Percentiles rank a stretch among this genome's conserved stretches.
Conservation (phyloP, 2,113 vertebrate genomes). For the Perognathus longimembris region DNA sequence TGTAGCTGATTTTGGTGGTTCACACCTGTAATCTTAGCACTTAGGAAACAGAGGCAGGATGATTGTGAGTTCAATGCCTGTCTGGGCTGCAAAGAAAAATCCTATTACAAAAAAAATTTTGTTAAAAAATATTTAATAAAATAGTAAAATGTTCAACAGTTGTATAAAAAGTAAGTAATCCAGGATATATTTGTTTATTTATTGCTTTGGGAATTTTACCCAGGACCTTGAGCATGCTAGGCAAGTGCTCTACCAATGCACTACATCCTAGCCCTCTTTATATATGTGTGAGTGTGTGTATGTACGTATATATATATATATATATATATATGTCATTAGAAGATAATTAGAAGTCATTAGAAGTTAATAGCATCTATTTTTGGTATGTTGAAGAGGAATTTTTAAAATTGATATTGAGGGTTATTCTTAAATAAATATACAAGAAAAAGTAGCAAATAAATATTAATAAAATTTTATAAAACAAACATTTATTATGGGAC, state of each 20-base stretch:
- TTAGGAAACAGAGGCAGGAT: too few species aligned
- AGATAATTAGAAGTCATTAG: too few species aligned
- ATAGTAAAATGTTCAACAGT: background rate
- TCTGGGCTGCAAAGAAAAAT: too few species aligned
- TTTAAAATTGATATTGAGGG: background rate
- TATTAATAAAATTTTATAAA: background rate
- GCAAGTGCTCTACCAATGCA: background rate
- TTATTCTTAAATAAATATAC: too few species aligned
- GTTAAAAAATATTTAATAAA: background rate
- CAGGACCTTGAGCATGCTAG: background rate
- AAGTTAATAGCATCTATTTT: background rate
- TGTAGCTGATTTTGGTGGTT: too few species aligned
- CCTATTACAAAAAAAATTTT: background rate
- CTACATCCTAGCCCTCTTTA: background rate
- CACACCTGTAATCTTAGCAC: too few species aligned
- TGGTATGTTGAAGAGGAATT: background rate
- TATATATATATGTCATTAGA: too few species aligned
- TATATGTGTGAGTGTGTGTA: too few species aligned
- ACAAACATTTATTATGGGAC: background rate
- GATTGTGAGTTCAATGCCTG: too few species aligned
- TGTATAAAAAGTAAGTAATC: background rate
- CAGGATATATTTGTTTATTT: background rate
- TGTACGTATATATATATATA: too few species aligned
- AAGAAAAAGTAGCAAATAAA: background rate
- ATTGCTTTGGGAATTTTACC: background rate